phyloP scores from a whole-genome alignment of 2,888 invertebrate genomes.

The Drosophila imparisetae region DNA sequence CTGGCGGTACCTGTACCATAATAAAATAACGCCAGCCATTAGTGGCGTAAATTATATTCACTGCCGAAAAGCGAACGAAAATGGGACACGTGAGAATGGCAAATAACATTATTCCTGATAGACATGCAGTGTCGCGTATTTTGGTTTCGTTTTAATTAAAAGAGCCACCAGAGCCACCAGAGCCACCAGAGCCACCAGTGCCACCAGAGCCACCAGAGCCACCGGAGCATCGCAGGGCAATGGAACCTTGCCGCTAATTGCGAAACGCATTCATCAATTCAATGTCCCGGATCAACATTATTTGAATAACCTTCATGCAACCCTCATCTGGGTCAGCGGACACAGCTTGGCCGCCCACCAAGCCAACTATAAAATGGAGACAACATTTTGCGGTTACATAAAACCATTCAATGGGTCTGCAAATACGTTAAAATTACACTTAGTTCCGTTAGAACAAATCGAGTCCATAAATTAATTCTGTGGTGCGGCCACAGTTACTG shows the following conservation, averaged over 20 bases:
- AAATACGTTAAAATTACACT: neutral
- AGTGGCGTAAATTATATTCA: conserved; percentile 36
- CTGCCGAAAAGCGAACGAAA: conserved; percentile 14
- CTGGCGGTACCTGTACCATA: neutral
- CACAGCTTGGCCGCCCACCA: neutral
- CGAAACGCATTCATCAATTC: conserved; percentile 9
- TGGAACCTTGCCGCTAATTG: neutral
- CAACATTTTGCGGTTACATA: neutral
- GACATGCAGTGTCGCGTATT: neutral
- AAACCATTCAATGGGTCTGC: neutral
- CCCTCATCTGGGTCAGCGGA: neutral
- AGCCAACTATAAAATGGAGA: neutral
- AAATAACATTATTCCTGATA: conserved; percentile 24
- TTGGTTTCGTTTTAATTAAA: conserved; percentile 1
- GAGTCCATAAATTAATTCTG: neutral
- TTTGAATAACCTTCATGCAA: neutral
- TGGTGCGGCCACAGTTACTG: neutral
- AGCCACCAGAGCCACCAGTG: neutral
- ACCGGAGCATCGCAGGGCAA: neutral
- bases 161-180: neutral
- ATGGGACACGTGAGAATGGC: conserved; percentile 31
- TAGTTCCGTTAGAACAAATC: neutral
- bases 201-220: neutral
- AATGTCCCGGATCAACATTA: neutral
- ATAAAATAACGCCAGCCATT: conserved; percentile 27